Evolutionary conservation across 1,140 invertebrate genomes (phyloP), one percentile per base, ranked within the genome.

Genomic region (Sinella curviseta): DNA sequence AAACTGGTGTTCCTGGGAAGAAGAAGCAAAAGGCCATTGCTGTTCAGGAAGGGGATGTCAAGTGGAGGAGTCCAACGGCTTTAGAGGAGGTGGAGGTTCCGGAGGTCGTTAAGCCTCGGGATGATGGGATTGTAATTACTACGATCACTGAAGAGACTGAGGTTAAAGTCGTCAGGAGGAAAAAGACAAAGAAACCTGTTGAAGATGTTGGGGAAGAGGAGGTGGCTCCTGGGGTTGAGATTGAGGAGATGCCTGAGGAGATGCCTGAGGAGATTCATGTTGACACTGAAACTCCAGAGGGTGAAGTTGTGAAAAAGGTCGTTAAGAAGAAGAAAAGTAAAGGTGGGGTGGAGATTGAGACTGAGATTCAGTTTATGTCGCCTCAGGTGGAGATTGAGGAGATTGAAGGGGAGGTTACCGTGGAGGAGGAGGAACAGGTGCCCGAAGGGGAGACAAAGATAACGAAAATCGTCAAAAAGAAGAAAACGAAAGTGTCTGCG

Each of bases 281-380:
- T 2, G 81, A 84, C 81, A 74, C 83, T 34, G 82, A 85, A 17
- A 35, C 82, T 84, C 0, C 84, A 86, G 78, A 83, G 85, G 78
- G 75, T 87, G 8, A 81, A 85, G 55, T 84, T 33, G 28, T 82
- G 84, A 77, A 81, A 85, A 79, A 57, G 83, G 82, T 85, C n/a
- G n/a, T n/a, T n/a, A 86, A 31, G 84, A 87, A 78, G 83, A 77
- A 83, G 1, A 85, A 86, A 77, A 85, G 88, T 84, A 82, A 89
- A 0, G 82, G 86, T 1, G 86, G 84, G 80, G 85, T 0, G 79
- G 84, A 30, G 86, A 87, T 8, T 87, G 86, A 81, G 86, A 89
- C 84, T 85, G 84, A 78, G 76, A 86, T 89, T 70, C 82, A 85
- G 34, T 74, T 86, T 1, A 77, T 84, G 28, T 84, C 81, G 76